Evolutionary conservation across 2,888 invertebrate species (phyloP).

Genomic region (Synergus japonicus): DNA sequence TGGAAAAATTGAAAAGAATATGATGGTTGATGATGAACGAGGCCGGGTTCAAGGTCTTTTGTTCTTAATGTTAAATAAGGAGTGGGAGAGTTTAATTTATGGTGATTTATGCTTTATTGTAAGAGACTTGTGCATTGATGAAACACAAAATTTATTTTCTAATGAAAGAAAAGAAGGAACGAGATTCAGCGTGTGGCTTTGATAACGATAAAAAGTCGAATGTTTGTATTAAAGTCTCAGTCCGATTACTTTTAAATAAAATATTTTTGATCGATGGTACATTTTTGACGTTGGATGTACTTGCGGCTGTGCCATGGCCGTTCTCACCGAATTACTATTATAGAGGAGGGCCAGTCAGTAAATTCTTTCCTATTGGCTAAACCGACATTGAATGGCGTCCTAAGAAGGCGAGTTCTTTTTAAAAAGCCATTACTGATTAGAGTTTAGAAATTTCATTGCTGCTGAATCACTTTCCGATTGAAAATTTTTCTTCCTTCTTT

Average conservation of each 20-base stretch:
- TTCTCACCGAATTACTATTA: slow-evolving; percentile 41
- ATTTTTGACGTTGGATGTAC: slow-evolving; percentile 35
- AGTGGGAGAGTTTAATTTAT: no score
- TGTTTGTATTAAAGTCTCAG: not conserved
- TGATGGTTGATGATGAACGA: not conserved
- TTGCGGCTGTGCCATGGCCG: slow-evolving; percentile 24
- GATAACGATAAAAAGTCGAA: not conserved
- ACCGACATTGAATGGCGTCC: slow-evolving; percentile 30
- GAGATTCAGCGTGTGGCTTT: no score
- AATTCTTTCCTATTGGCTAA: slow-evolving; percentile 40
- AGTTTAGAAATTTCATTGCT: not conserved
- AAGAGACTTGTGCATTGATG: no score
- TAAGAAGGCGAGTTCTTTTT: slow-evolving; percentile 24
- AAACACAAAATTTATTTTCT: no score
- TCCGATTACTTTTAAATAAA: not conserved
- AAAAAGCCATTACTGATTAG: not conserved
- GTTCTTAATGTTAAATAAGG: no score
- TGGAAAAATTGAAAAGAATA: not conserved
- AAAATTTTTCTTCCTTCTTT: no score
- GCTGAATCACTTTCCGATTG: no score
- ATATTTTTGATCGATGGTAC: not conserved
- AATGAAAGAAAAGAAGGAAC: no score
- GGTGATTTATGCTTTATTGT: no score
- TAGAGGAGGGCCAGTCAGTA: slow-evolving; percentile 37
- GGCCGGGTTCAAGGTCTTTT: no score